Conservation (phyloP, 2,113 vertebrate genomes). For the Xyrauchen texanus region DNA sequence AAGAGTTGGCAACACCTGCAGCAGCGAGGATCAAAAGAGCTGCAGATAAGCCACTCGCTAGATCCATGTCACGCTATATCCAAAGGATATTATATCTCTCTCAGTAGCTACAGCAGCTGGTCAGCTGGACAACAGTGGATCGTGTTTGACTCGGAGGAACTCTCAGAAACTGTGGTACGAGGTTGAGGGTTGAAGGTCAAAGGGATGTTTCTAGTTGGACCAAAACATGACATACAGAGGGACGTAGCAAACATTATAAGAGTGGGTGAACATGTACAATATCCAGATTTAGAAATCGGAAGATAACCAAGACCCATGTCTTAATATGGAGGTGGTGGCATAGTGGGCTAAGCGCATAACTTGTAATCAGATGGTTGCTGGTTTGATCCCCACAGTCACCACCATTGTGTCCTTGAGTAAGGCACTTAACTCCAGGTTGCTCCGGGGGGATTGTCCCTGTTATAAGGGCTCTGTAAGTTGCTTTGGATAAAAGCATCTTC, state of each 20-base stretch:
- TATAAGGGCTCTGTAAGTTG: too few relatives aligned
- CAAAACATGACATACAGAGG: background rate
- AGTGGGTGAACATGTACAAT: background rate
- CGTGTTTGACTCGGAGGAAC: slow-evolving; percentile 44
- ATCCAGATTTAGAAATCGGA: background rate
- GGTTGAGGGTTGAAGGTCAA: slow-evolving; percentile 29
- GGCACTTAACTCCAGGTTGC: too few relatives aligned
- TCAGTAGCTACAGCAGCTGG: slow-evolving; percentile 66
- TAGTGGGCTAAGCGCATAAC: too few relatives aligned
- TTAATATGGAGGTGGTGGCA: too few relatives aligned
- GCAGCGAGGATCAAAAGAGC: slow-evolving; percentile 47
- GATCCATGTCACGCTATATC: slow-evolving; percentile 73
- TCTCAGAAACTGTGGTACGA: slow-evolving; percentile 12
- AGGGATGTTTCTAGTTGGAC: background rate
- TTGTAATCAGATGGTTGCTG: too few relatives aligned
- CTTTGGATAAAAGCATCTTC: too few relatives aligned
- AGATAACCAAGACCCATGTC: too few relatives aligned
- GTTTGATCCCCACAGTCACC: too few relatives aligned
- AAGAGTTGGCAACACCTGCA: slow-evolving; percentile 54
- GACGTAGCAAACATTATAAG: background rate
- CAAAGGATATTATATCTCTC: slow-evolving; percentile 69
- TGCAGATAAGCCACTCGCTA: slow-evolving; percentile 66
- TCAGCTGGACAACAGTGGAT: slow-evolving; percentile 37
- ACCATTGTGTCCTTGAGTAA: too few relatives aligned
- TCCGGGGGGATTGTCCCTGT: too few relatives aligned